phyloP scores from a whole-genome alignment of 2,797 vertebrate species.

The Cheirogaleus major region DNA sequence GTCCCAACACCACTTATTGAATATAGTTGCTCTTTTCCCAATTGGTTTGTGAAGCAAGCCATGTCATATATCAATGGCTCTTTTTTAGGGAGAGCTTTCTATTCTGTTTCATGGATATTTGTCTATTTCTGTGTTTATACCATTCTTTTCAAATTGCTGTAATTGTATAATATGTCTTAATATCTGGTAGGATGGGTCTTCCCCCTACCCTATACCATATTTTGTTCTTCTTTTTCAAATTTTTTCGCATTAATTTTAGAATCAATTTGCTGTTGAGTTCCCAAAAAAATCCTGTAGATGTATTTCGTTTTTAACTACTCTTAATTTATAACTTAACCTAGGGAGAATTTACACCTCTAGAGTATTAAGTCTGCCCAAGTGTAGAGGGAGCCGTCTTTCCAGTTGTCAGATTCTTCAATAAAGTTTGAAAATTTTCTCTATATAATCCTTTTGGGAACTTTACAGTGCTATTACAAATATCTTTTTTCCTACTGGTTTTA shows the following conservation, averaged over 20 bases:
- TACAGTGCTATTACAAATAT: not conserved
- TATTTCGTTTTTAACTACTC: conserved; percentile 9
- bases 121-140: not conserved
- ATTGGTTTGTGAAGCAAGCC: not conserved
- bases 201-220: not conserved
- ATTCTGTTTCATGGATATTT: conserved; percentile 21
- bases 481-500: conserved; percentile 38
- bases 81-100: not conserved
- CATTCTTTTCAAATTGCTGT: conserved; percentile 12
- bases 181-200: not conserved
- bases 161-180: not conserved
- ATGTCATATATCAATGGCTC: not conserved
- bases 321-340: conserved; percentile 2
- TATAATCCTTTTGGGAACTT: conserved; percentile 20
- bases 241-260: conserved; percentile 35
- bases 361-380: conserved; percentile 12
- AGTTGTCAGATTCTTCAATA: conserved; percentile 3
- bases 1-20: not conserved
- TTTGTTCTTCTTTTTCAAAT: conserved; percentile 21
- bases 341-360: not conserved
- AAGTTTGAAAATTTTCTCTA: conserved; percentile 18
- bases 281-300: not conserved
- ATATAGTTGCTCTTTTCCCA: conserved; percentile 6
- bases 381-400: conserved; percentile 1
- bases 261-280: conserved; percentile 4